A percentile compares a stretch with the other conserved stretches of the same genome.
These are phyloP conservation scores for Acanthosoma haemorrhoidale DNA, from an alignment of 2,888 invertebrate species.

Conservation along the genomic window DNA sequence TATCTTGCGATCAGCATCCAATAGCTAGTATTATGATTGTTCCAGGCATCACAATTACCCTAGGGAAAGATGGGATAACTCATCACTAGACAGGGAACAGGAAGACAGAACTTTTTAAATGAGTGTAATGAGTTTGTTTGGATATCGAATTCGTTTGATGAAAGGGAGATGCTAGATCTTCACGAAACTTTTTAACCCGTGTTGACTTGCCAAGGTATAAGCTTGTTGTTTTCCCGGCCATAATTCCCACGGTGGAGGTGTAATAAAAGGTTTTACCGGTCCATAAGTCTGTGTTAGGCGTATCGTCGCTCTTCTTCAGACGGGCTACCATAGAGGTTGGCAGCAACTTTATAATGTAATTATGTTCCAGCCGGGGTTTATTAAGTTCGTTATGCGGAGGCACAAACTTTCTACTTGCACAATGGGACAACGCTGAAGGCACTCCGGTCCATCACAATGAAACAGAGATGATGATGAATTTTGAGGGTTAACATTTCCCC, in stretches of 20 bases:
- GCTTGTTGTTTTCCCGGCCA: neutral
- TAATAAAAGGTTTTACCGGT: slow-evolving; percentile 21
- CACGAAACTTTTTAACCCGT: too few species aligned
- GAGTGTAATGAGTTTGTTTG: too few species aligned
- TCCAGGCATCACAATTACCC: too few species aligned
- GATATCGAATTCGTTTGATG: too few species aligned
- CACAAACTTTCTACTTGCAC: slow-evolving; percentile 33
- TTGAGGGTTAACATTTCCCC: slow-evolving; percentile 1
- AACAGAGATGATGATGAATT: slow-evolving; percentile 20
- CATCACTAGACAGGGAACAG: too few species aligned
- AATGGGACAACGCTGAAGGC: slow-evolving; percentile 29
- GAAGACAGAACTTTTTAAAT: too few species aligned
- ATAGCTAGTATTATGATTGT: too few species aligned
- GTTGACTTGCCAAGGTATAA: too few species aligned
- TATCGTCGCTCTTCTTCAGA: neutral
- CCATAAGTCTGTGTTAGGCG: slow-evolving; percentile 21
- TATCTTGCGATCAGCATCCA: too few species aligned
- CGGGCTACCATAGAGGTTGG: slow-evolving; percentile 26
- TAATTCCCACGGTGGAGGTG: neutral
- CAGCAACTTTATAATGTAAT: slow-evolving; percentile 33
- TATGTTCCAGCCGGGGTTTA: slow-evolving; percentile 31
- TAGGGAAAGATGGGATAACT: too few species aligned
- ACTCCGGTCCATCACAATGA: slow-evolving; percentile 7
- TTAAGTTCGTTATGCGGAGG: slow-evolving; percentile 33
- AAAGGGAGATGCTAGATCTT: too few species aligned